Conservation (phyloP, 2,113 vertebrate species). For the Elephas maximus region DNA sequence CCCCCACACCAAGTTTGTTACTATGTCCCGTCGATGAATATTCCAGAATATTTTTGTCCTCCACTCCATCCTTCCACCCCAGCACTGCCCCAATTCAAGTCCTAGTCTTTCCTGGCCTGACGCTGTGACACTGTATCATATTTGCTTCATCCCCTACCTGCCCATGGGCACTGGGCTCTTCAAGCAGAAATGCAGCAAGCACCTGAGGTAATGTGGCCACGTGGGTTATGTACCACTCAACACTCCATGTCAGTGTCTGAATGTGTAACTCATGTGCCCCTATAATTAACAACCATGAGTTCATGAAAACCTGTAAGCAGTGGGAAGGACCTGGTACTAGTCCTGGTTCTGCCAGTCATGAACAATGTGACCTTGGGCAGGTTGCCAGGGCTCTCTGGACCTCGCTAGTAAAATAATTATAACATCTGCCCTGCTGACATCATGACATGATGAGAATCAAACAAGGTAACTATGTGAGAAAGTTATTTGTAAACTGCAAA, state of each 20-base stretch:
- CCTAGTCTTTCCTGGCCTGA: neutral
- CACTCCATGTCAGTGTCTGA: neutral
- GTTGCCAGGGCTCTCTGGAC: neutral
- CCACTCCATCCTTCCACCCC: neutral
- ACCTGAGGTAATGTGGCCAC: rapidly evolving
- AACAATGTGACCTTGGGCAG: too few relatives aligned
- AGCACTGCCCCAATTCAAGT: neutral
- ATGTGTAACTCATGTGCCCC: neutral
- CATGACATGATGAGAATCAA: neutral
- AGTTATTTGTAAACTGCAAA: neutral
- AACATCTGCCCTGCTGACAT: neutral
- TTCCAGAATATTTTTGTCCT: neutral
- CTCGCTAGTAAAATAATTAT: neutral
- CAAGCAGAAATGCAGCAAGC: neutral
- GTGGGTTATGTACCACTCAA: neutral
- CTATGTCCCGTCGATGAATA: neutral
- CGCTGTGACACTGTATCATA: neutral
- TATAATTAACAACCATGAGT: rapidly evolving
- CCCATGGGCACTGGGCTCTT: neutral
- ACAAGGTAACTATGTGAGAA: rapidly evolving
- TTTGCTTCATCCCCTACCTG: neutral
- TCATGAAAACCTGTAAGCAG: neutral
- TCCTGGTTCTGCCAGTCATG: neutral
- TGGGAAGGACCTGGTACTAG: neutral
- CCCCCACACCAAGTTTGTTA: too few relatives aligned